A percentile compares a stretch with the other conserved stretches of the same genome.
These are phyloP conservation scores for Eugnorisma glareosa DNA, from an alignment of 2,888 invertebrate genomes.

Conservation along the genomic window DNA sequence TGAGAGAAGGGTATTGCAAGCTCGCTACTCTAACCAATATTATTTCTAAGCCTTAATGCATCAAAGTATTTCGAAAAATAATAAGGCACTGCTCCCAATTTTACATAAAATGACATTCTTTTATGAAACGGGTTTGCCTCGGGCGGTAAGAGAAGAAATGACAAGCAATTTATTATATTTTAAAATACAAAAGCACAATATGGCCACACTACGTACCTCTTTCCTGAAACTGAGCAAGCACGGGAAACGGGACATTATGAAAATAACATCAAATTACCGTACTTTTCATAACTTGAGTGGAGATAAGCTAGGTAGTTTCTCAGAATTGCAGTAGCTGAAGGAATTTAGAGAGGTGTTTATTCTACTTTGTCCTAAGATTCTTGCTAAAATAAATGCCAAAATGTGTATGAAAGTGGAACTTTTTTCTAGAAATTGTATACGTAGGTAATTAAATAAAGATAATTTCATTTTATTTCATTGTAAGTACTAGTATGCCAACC, in stretches of 20 bases:
- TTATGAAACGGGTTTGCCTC: constrained; percentile 4
- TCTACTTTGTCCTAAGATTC: neutral
- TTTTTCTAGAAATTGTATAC: neutral
- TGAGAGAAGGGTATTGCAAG: neutral
- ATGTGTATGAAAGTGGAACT: neutral
- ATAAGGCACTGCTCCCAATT: constrained; percentile 14
- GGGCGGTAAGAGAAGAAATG: constrained; percentile 21
- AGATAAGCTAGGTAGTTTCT: neutral
- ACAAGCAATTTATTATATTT: constrained; percentile 45
- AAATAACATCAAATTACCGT: neutral
- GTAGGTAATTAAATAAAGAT: neutral
- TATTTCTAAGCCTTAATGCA: constrained; percentile 1
- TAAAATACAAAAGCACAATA: constrained; percentile 27
- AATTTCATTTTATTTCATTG: neutral
- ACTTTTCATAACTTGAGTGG: neutral
- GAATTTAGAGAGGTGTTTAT: neutral
- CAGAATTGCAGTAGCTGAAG: neutral
- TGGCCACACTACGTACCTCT: neutral
- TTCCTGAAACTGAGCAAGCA: constrained; percentile 8
- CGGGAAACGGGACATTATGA: neutral
- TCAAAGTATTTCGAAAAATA: constrained; percentile 13
- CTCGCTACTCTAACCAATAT: neutral
- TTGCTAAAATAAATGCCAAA: neutral
- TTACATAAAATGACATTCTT: constrained; percentile 30
- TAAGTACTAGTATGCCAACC: no score